Evolutionary conservation across 2,797 vertebrate species (phyloP), one percentile per base, ranked within the genome.

Genomic region (Octomys mimax): DNA sequence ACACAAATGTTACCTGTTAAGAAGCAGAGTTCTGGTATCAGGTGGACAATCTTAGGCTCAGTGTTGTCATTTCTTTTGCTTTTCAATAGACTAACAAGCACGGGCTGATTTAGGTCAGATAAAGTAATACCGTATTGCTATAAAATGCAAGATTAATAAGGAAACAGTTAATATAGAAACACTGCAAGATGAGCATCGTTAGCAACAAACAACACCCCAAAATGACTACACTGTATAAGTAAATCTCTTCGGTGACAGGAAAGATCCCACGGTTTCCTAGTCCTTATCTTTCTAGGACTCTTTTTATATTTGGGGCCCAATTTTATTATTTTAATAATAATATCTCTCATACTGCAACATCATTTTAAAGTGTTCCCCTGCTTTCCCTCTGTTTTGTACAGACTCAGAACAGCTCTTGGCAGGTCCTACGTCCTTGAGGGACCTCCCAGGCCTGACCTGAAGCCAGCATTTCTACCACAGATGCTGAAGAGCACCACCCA

Each of bases 11-110:
- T 97, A 98, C 98, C 98, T 96, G 98, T 98, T 2, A 98, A 88
- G 64, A 98, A 98, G 94, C 98, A 98, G 68, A 98, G 92, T 49
- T 98, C 98, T 0, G 98, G 98, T 5, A 98, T 79, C 78, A 98
- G 97, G 94, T 98, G 98, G 61, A 61, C 98, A 52, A 98, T 73
- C 36, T n/a, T 92, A 33, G 95, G 52, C 36, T 96, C 89, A 3
- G 39, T 4, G 6, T 31, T 79, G n/a, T 80, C 77, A 19, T 52
- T 93, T 88, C 95, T 97, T 95, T 95, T 98, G n/a, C 11, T 94
- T 97, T 98, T 98, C 94, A 98, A 46, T 64, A 95, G 94, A 94
- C 98, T 98, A 61, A 98, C 98, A 54, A 98, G 97, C 97, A 98
- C 89, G 18, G 98, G 98, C 94, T 98, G 98, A 90, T 96, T 96